Base-by-base conservation (phyloP, 2,888 invertebrate genomes). In the Stenoptilia bipunctidactyla region DNA sequence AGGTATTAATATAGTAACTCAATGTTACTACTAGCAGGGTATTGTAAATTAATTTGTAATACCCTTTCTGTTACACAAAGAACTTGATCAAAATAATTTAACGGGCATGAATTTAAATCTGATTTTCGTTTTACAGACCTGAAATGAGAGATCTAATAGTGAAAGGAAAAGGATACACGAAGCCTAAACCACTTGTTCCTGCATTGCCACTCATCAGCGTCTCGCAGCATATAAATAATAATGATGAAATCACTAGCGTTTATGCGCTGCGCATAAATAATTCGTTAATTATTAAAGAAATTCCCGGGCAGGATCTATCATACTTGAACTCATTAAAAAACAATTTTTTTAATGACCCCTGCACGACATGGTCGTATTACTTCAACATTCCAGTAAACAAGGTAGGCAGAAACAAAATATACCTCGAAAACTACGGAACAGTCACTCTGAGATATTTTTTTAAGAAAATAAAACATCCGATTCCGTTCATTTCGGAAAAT, bases 361-460 rank as follows among this genome's bases (percentile, higher is more conserved):
- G 76, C 40, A 55, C 52, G 5, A 47, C 59, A 1, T 83, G 83
- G 83, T 66, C 64, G 1, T 83, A 82, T 48, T 82, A 83, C 44
- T 79, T 80, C 39, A 79, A 79, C 42, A 61, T 65, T 2, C 66
- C 72, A 0, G 42, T 58, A 9, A 66, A 61, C 39, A 61, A 58
- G 51, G 61, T 63, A 2, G 72, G 74, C 1, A 62, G 76, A 48
- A 60, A 63, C 45, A 70, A 66, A 47, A 49, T 87, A 3, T 59
- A 50, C 43, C 48, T 87, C 1, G 65, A 86, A 50, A 87, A 87
- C 49, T 63, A 79, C 5, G 86, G 87, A n/a, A 83, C 80, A 9
- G 70, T 73, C 0, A 56, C 75, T 3, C 50, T 87, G 8, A 60
- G 69, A 41, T 86, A 85, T 52, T 75, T 76, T 40, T 87, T 87